phyloP scores from a whole-genome alignment of 2,113 vertebrate species.

The Paracyprichromis sp. region DNA sequence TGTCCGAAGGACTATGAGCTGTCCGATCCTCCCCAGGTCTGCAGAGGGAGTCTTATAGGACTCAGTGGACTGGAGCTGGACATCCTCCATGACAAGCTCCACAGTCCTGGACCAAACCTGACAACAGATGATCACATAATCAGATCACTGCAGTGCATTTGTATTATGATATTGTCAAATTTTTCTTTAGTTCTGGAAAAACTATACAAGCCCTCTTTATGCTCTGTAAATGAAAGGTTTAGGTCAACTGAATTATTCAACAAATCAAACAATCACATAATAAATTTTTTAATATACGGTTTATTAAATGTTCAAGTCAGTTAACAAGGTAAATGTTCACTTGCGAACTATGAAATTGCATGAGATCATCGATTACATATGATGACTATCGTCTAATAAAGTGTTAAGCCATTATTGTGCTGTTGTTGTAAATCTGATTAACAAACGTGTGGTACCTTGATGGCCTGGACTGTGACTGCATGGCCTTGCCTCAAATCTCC shows the following conservation, averaged over 20 bases:
- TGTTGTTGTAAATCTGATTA: neutral
- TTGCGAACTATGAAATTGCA: neutral
- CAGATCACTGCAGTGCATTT: neutral
- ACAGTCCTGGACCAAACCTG: slow-evolving; percentile 75
- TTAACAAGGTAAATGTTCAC: neutral
- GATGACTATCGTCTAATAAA: neutral
- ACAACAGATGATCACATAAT: neutral
- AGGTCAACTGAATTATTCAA: neutral
- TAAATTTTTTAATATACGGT: neutral
- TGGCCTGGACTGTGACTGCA: slow-evolving; percentile 68
- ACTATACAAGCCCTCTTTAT: neutral
- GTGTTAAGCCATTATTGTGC: neutral
- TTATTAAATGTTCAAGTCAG: neutral
- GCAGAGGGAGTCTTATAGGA: neutral
- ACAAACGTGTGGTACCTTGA: slow-evolving; percentile 51
- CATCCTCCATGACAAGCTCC: slow-evolving; percentile 79
- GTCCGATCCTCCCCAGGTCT: slow-evolving; percentile 60
- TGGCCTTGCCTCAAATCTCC: slow-evolving; percentile 88
- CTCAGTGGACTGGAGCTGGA: slow-evolving; percentile 64
- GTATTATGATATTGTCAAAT: neutral
- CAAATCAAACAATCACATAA: neutral
- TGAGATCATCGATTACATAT: neutral
- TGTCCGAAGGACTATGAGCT: slow-evolving; percentile 77
- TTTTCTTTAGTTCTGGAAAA: neutral
- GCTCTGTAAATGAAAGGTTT: neutral